These are phyloP conservation scores for Rhorus exstirpatorius DNA, from an alignment of 2,888 invertebrate species.

Conservation along the genomic window DNA sequence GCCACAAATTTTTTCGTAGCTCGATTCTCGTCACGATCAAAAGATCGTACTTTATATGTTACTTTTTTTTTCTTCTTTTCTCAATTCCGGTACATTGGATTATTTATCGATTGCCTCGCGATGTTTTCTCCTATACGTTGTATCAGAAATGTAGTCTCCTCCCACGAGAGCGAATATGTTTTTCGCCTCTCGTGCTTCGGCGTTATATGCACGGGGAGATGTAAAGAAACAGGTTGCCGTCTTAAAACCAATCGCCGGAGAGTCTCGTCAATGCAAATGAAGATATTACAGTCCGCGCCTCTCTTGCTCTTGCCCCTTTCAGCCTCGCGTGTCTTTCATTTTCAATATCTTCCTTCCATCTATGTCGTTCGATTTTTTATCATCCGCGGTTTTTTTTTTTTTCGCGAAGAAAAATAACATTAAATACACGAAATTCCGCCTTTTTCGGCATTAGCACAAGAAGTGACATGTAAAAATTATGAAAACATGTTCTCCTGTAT, in stretches of 20 bases:
- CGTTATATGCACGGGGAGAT: neutral
- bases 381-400: slow-evolving; percentile 4
- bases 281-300: slow-evolving; percentile 67
- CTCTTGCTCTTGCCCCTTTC: slow-evolving; percentile 2
- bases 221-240: slow-evolving; percentile 41
- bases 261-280: slow-evolving; percentile 72
- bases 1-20: slow-evolving; percentile 13
- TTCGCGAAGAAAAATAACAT: slow-evolving; percentile 6
- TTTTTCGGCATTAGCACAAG: slow-evolving; percentile 1
- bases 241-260: slow-evolving; percentile 64
- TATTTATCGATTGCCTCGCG: slow-evolving; percentile 40
- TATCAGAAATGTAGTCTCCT: slow-evolving; percentile 54
- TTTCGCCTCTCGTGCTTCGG: slow-evolving; percentile 22
- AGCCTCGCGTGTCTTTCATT: slow-evolving; percentile 1
- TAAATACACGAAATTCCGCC: slow-evolving; percentile 1
- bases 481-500: neutral
- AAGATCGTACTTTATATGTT: slow-evolving; percentile 14
- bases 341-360: slow-evolving; percentile 3
- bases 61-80: slow-evolving; percentile 14
- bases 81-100: slow-evolving; percentile 32
- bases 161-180: slow-evolving; percentile 49
- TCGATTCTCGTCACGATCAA: slow-evolving; percentile 16
- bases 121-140: slow-evolving; percentile 6
- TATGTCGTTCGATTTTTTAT: slow-evolving; percentile 29
- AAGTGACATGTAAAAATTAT: slow-evolving; percentile 10